phyloP scores from a whole-genome alignment of 2,113 vertebrate species.

The Lagopus muta region DNA sequence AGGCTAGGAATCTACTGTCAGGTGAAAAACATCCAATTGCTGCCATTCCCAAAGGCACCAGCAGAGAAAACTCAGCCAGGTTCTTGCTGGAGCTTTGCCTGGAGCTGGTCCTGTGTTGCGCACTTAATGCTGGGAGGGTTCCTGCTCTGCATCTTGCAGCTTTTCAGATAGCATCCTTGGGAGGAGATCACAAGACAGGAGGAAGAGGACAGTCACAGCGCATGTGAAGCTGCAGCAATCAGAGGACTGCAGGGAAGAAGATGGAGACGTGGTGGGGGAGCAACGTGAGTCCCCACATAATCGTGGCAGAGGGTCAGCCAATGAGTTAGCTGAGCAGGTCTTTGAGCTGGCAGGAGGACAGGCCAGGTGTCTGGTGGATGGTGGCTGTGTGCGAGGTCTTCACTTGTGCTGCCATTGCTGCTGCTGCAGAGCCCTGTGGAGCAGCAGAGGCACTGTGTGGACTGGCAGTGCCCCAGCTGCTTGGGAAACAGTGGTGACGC shows the following conservation, averaged over 20 bases:
- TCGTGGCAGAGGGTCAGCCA: too few relatives aligned
- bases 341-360: neutral
- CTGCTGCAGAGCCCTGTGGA: neutral
- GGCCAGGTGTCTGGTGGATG: neutral
- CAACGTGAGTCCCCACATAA: neutral
- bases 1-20: neutral
- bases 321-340: neutral
- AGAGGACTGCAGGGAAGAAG: neutral
- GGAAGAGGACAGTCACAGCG: neutral
- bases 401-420: neutral
- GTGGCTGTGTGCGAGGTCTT: neutral
- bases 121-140: neutral
- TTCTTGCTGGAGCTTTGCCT: neutral
- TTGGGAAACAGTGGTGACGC: neutral
- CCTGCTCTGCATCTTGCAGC: neutral
- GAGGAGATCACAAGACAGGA: neutral
- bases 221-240: neutral
- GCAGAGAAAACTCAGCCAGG: neutral
- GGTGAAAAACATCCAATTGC: neutral
- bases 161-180: neutral
- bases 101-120: neutral
- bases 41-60: neutral
- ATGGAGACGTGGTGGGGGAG: neutral
- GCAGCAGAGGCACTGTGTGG: neutral
- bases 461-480: neutral